A percentile compares a stretch with the other conserved stretches of the same genome.
These are phyloP conservation scores for Irena cyanogastra DNA, from an alignment of 2,113 vertebrate species.

Conservation along the genomic window DNA sequence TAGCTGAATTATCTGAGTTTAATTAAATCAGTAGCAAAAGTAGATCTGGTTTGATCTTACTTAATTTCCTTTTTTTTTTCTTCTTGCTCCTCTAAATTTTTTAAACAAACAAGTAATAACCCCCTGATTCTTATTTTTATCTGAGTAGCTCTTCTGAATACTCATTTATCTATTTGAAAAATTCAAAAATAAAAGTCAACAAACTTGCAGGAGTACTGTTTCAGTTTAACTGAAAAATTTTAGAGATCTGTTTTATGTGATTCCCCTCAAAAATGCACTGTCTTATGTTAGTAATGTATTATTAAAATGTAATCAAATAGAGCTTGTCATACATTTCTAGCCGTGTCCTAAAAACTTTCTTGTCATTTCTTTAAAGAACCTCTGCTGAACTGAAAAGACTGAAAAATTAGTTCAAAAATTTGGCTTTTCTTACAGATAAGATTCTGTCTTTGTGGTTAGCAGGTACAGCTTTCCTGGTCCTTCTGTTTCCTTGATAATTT, in stretches of 20 bases:
- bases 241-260: not conserved
- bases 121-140: not conserved
- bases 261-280: not conserved
- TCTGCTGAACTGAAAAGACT: not conserved
- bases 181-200: not conserved
- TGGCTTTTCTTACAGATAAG: not conserved
- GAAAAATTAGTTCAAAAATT: not conserved
- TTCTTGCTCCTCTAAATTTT: not conserved
- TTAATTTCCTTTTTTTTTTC: not conserved
- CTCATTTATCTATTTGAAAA: not conserved
- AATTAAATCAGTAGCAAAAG: not conserved
- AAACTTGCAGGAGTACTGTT: not conserved
- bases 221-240: not conserved
- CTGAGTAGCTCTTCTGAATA: not conserved
- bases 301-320: not conserved
- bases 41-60: not conserved
- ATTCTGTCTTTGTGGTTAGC: not conserved
- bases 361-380: not conserved
- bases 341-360: not conserved
- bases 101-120: not conserved
- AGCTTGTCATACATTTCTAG: not conserved
- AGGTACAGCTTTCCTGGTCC: not conserved
- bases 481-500: not conserved
- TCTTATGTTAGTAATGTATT: not conserved
- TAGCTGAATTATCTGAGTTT: not conserved